Evolutionary conservation across 2,888 invertebrate species (phyloP).

Genomic region (Zygothrica quintamaculata): DNA sequence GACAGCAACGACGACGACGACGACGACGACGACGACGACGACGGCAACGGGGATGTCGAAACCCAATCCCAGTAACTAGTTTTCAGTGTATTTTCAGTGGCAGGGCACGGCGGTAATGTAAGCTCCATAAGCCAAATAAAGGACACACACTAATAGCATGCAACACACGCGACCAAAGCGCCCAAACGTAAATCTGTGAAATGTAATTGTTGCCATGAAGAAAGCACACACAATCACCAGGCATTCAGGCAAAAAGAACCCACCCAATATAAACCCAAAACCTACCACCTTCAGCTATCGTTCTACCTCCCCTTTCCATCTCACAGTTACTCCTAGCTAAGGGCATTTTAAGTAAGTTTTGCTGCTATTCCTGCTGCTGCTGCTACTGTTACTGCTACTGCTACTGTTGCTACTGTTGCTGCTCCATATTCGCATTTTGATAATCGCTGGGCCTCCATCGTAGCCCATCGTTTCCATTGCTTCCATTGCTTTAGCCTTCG

Average conservation of each 20-base stretch:
- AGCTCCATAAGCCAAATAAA: slow-evolving; percentile 79
- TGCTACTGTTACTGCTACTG: no score
- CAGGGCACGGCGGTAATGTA: slow-evolving; percentile 70
- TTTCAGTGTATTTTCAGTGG: background rate
- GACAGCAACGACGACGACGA: slow-evolving; percentile 50
- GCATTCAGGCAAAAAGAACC: no score
- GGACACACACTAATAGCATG: slow-evolving; percentile 75
- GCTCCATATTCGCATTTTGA: slow-evolving; percentile 76
- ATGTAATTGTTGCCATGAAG: slow-evolving; percentile 81
- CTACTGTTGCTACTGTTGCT: no score
- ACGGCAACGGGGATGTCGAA: no score
- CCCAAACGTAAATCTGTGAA: slow-evolving; percentile 77
- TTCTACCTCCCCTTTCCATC: background rate
- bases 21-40: no score
- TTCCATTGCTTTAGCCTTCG: slow-evolving; percentile 31
- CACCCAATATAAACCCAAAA: background rate
- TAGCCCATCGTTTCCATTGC: slow-evolving; percentile 16
- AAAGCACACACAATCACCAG: slow-evolving; percentile 26
- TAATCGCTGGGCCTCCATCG: slow-evolving; percentile 60
- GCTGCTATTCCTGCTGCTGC: slow-evolving; percentile 45
- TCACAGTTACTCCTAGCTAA: slow-evolving; percentile 39
- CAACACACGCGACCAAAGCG: slow-evolving; percentile 75
- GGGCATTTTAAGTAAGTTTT: slow-evolving; percentile 79
- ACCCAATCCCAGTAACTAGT: background rate
- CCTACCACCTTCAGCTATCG: background rate